Base-by-base conservation (phyloP, 2,797 vertebrate genomes). In the Falco concolor region DNA sequence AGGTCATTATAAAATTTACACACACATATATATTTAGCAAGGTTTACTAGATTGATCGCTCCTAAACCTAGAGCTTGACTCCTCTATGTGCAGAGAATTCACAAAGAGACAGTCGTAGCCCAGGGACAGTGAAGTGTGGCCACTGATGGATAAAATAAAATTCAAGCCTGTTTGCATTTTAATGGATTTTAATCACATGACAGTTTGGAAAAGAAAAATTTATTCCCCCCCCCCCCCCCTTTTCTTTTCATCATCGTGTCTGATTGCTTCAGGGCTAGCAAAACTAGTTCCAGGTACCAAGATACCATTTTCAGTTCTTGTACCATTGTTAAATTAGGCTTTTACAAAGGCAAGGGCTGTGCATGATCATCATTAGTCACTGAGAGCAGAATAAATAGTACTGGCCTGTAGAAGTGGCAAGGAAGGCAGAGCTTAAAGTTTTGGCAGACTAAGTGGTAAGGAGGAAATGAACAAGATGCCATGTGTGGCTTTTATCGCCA, bases 121-220 rank as follows among this genome's bases (percentile, higher is more conserved):
- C 52, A 93, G 68, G 70, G 70, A 87, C 50, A 83, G 77, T 50
- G 28, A 78, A 94, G 21, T 87, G 72, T 92, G 87, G 87, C 83
- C 67, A 82, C 84, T 96, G 93, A 88, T 82, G 96, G 92, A 63
- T 93, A 95, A 97, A 92, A 95, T 95, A 91, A 95, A 95, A 96
- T 95, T 96, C 77, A 92, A 64, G 69, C 68, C 72, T 91, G 54
- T 93, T 86, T 91, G 45, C 89, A 73, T 95, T 97, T 96, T 97
- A 96, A 90, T 97, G 45, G 90, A 76, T 95, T 96, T 76, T 84
- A 94, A 83, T 94, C 93, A 40, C 80, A 74, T 72, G 65, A 94
- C 91, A 78, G 27, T 81, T 89, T 50, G 56, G 52, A 22, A 74
- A 68, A 85, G 47, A 12, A 22, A 87, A 76, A 60, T 18, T n/a